These are phyloP conservation scores for Menura novaehollandiae DNA, from an alignment of 2,113 vertebrate genomes.

Conservation along the genomic window DNA sequence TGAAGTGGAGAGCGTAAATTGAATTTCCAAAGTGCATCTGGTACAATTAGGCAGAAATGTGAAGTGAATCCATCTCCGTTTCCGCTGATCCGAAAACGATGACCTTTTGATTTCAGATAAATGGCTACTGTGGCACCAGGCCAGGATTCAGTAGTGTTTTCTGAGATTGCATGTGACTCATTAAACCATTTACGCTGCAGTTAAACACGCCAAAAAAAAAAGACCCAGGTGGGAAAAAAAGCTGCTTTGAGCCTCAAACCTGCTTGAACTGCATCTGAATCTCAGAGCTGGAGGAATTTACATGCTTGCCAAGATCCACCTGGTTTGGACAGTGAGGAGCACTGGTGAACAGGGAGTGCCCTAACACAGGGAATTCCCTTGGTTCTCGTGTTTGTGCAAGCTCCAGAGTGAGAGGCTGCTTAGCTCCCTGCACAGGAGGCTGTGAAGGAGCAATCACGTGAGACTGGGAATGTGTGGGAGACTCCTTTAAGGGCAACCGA, in stretches of 20 bases:
- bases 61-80: neutral
- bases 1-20: neutral
- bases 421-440: neutral
- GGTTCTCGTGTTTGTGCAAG: neutral
- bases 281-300: neutral
- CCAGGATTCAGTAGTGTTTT: slow-evolving; percentile 21
- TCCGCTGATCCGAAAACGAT: neutral
- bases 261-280: neutral
- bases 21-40: neutral
- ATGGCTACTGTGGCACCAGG: neutral
- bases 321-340: neutral
- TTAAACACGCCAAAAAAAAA: neutral
- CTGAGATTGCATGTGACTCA: neutral
- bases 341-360: neutral
- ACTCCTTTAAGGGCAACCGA: neutral
- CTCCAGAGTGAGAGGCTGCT: neutral
- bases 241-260: neutral
- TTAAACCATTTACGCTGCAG: neutral
- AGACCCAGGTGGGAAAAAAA: neutral
- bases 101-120: slow-evolving; percentile 32
- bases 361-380: neutral
- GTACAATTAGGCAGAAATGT: neutral
- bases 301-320: neutral
- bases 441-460: neutral
- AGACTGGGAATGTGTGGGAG: neutral